Evolutionary conservation across 2,888 invertebrate species (phyloP), one percentile per base, ranked within the genome.

Genomic region (Athalia rosae): DNA sequence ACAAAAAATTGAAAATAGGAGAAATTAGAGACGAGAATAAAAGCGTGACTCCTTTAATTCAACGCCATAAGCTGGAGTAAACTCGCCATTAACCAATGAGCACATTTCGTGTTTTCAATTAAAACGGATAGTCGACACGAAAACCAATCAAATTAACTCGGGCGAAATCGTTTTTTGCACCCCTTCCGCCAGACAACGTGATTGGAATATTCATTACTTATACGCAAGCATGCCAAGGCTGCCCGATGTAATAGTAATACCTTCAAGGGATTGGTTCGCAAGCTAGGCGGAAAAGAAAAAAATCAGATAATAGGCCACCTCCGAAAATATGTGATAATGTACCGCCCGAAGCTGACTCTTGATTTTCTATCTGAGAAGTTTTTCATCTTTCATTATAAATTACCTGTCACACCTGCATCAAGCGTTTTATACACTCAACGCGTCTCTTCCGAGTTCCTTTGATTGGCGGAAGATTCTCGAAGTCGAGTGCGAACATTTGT

Each of bases 131-230:
- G 63, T 9, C 28, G 47, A 41, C 15, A 41, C 58, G 76, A 2
- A 8, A 53, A 58, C 76, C 67, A 67, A 77, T 77, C 67, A 67
- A 59, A 77, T 77, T 77, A 77, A 59, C 77, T 67, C 28, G 9
- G 4, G 15, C 4, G n/a, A 15, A 48, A 77, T 61, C 59, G 56
- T 77, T 76, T 76, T 66, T 41, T 43, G 59, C 9, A 11, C 71
- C 58, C 58, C 45, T 58, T 71, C 13, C 58, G 45, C 41, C 8
- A 53, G 63, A 66, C 64, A 45, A 64, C 76, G 76, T 76, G 76
- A 56, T 76, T 76, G 53, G 64, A 76, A 76, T 76, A 58, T 66
- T 56, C 64, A 66, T 56, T 64, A 64, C 47, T 76, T 71, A 71
- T 71, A n/a, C 76, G 64, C 56, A 6, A 15, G 45, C 41, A 43